Base-by-base conservation (phyloP, 2,888 invertebrate genomes). In the Cryptophagus acutangulus region DNA sequence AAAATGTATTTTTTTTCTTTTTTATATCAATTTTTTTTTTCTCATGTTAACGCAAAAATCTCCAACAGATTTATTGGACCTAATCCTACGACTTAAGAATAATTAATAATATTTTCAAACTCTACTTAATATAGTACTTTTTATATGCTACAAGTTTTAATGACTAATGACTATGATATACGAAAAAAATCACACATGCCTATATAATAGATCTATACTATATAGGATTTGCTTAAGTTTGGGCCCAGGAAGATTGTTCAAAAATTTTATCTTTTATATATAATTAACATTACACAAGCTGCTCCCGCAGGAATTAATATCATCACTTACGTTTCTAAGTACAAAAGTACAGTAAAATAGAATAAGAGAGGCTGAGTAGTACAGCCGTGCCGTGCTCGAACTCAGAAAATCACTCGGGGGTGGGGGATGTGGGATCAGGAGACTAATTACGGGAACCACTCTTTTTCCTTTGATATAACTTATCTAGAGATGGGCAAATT, bases 201-300 rank as follows among this genome's bases (percentile, higher is more conserved):
- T 67, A 67, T 67, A 61, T 57, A 58, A 20, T n/a, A n/a, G n/a
- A n/a, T 41, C 49, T 52, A 49, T 53, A 46, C 54, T 58, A 59
- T 61, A 66, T 65, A 67, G 67, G 67, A 63, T 65, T 63, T 64
- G 61, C 63, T 61, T 66, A 65, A 58, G n/a, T n/a, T 70, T 69
- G 70, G 70, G 69, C 70, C 69, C 69, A 71, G 67, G 67, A 69
- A 70, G 70, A 71, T 71, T 71, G 70, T 71, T 70, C 63, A 62
- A 63, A 63, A 56, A 58, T 61, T 58, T 59, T 52, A 43, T 46
- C 44, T 26, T 5, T n/a, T 20, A 8, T 20, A 20, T 20, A 20
- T 20, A 20, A 20, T 20, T 48, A 52, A 54, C 52, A 51, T 55
- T 57, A 57, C 52, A 62, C 57, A 62, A 63, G 62, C 62, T 58